Conservation (phyloP, 1,140 invertebrate species). For the Mamestra configurata region DNA sequence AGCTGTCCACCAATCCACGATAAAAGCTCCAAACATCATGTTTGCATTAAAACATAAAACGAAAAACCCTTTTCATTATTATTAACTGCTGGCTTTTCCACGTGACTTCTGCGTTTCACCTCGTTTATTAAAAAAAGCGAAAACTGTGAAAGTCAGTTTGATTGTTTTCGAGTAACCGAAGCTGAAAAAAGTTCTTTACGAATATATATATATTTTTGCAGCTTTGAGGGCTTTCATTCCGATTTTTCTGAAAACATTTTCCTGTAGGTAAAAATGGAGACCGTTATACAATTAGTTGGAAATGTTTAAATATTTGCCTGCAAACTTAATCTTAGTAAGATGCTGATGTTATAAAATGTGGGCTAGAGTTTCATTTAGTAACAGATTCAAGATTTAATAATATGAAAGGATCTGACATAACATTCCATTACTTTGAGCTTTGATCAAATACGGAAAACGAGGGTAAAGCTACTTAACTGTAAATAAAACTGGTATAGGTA, state of each 20-base stretch:
- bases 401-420: too few species aligned
- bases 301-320: neutral
- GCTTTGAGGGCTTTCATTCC: conserved; percentile 10
- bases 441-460: too few species aligned
- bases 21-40: neutral
- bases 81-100: neutral
- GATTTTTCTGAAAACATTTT: conserved; percentile 4
- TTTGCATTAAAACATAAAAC: neutral
- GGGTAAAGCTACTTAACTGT: too few species aligned
- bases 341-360: too few species aligned
- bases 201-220: conserved; percentile 4
- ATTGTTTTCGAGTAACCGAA: conserved; percentile 34
- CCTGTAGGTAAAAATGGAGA: neutral
- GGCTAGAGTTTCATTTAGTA: neutral
- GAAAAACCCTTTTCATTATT: neutral
- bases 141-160: conserved; percentile 27
- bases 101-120: neutral
- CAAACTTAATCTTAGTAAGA: too few species aligned
- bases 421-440: too few species aligned
- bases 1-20: neutral
- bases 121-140: conserved; percentile 29
- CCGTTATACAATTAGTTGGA: neutral
- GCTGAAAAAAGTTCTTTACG: conserved; percentile 31
- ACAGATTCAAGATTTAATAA: too few species aligned
- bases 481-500: too few species aligned